Conservation (phyloP, 1,140 invertebrate genomes). For the Achroia grisella region DNA sequence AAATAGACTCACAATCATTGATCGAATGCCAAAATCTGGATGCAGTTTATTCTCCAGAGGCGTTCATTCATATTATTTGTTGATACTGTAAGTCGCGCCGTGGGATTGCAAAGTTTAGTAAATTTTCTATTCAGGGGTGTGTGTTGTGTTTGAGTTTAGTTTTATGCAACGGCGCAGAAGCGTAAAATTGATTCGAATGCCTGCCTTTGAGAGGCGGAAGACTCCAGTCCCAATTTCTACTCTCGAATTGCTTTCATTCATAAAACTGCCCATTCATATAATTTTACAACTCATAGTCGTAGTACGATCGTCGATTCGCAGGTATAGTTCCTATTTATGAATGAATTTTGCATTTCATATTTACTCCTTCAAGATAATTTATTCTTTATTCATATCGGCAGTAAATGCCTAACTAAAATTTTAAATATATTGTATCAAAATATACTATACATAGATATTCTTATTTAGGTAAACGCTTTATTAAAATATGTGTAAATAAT, state of each 20-base stretch:
- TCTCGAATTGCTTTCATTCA: constrained; percentile 41
- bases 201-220: constrained; percentile 42
- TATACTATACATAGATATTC: too few relatives aligned
- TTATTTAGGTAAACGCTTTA: too few relatives aligned
- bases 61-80: constrained; percentile 52
- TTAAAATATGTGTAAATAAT: too few relatives aligned
- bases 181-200: constrained; percentile 58
- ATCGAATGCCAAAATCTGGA: constrained; percentile 21
- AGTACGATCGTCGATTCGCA: constrained; percentile 28
- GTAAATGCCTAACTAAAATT: too few relatives aligned
- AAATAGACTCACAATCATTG: constrained; percentile 28
- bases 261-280: constrained; percentile 37
- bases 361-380: background rate
- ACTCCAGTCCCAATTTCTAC: too few relatives aligned
- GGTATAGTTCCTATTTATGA: constrained; percentile 32
- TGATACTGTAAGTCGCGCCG: constrained; percentile 34
- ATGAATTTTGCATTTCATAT: constrained; percentile 13
- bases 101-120: constrained; percentile 24
- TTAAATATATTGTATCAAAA: too few relatives aligned
- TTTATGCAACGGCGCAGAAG: constrained; percentile 59
- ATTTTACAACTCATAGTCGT: constrained; percentile 39
- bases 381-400: too few relatives aligned
- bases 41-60: constrained; percentile 46
- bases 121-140: constrained; percentile 28
- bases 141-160: constrained; percentile 38